Evolutionary conservation across 2,797 vertebrate genomes (phyloP).

Genomic region (Vireo griseus): DNA sequence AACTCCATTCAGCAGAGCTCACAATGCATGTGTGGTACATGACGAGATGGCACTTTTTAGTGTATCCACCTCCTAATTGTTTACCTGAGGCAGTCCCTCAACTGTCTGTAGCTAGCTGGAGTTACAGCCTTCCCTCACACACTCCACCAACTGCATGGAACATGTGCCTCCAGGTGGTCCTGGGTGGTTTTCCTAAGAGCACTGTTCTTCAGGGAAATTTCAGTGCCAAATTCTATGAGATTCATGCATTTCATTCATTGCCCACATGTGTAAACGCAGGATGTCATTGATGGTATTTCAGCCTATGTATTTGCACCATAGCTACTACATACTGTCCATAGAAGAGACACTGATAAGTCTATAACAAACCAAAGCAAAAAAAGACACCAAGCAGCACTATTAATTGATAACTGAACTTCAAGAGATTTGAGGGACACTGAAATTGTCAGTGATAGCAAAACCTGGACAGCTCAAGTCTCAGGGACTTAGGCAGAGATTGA

Average conservation of each 20-base stretch:
- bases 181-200: not conserved
- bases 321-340: not conserved
- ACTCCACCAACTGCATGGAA: not conserved
- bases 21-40: accelerated
- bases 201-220: not conserved
- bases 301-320: not conserved
- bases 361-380: not conserved
- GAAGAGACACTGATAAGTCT: not conserved
- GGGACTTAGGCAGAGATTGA: not conserved
- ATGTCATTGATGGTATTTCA: not conserved
- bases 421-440: not conserved
- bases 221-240: not conserved
- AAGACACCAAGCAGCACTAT: not conserved
- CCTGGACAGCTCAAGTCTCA: not conserved
- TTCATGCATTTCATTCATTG: slow-evolving; percentile 1
- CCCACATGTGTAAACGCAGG: not conserved
- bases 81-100: not conserved
- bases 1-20: not conserved
- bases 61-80: not conserved
- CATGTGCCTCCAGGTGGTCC: not conserved
- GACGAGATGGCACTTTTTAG: not conserved
- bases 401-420: not conserved
- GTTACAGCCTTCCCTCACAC: not conserved
- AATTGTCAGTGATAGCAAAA: not conserved
- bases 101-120: not conserved